These are phyloP conservation scores for Chinchilla lanigera DNA, from an alignment of 2,113 vertebrate species.

Conservation along the genomic window DNA sequence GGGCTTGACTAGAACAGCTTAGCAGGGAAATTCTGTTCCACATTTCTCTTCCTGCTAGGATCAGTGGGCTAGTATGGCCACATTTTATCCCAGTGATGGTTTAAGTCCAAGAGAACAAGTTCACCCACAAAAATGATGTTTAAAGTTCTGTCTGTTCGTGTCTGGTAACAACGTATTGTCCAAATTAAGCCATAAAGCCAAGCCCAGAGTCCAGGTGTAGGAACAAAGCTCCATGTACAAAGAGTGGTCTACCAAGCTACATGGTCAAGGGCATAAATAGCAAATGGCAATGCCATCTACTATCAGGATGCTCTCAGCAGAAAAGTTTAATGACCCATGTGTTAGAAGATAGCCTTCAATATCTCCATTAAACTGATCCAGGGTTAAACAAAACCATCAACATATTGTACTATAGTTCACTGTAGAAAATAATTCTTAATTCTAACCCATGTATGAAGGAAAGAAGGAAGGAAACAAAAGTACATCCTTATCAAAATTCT, in stretches of 20 bases:
- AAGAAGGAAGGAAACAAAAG: background rate
- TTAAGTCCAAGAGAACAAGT: background rate
- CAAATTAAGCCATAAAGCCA: background rate
- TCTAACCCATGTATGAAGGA: background rate
- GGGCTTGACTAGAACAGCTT: background rate
- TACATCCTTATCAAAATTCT: background rate
- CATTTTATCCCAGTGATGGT: background rate
- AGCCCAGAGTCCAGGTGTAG: background rate
- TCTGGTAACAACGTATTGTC: background rate
- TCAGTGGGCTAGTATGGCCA: background rate
- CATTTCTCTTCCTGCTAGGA: background rate
- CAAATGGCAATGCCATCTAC: background rate
- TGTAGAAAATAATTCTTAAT: conserved; percentile 7
- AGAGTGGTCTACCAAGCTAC: background rate
- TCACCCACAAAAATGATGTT: background rate
- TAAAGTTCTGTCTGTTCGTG: background rate
- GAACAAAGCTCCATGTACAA: background rate
- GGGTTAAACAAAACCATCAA: background rate
- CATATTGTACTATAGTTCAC: background rate
- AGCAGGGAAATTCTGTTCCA: background rate
- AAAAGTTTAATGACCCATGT: background rate
- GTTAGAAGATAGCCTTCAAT: background rate
- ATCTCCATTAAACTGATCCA: background rate
- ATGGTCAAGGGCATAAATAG: background rate
- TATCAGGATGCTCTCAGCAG: background rate